Conservation (phyloP, 2,113 vertebrate genomes). For the Suncus etruscus region DNA sequence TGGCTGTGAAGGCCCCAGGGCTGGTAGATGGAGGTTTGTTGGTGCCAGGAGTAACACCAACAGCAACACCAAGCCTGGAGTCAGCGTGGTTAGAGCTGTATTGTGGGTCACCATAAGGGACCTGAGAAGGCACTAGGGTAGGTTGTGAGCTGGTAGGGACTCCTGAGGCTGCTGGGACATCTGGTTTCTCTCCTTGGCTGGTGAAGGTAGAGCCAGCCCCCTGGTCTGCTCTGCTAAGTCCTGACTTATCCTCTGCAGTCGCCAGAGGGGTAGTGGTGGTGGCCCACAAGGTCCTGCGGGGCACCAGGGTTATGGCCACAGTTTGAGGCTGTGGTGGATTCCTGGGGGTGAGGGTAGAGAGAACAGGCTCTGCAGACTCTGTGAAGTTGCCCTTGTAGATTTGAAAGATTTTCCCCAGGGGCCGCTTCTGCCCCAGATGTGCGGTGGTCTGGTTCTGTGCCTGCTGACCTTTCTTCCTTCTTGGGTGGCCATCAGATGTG, state of each 20-base stretch:
- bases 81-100: conserved; percentile 84
- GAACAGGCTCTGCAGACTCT: conserved; percentile 82
- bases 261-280: conserved; percentile 75
- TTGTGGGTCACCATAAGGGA: conserved; percentile 76
- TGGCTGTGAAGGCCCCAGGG: conserved; percentile 77
- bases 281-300: conserved; percentile 86
- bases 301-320: conserved; percentile 60
- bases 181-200: conserved; percentile 72
- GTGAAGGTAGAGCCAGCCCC: conserved; percentile 8
- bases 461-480: conserved; percentile 83
- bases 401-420: conserved; percentile 84
- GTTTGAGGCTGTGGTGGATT: conserved; percentile 78
- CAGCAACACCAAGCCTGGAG: conserved; percentile 81
- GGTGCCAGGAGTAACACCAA: conserved; percentile 80
- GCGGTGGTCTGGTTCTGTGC: conserved; percentile 84
- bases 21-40: conserved; percentile 83
- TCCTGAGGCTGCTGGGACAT: conserved; percentile 73
- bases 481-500: conserved; percentile 33
- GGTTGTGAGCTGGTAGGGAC: conserved; percentile 80
- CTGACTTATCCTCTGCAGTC: conserved; percentile 70
- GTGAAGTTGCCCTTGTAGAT: conserved; percentile 88
- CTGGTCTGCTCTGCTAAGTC: conserved; percentile 81
- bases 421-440: conserved; percentile 84
- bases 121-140: conserved; percentile 86
- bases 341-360: conserved; percentile 70